Conservation (phyloP, 2,797 vertebrate genomes). For the Onychomys leucogaster region DNA sequence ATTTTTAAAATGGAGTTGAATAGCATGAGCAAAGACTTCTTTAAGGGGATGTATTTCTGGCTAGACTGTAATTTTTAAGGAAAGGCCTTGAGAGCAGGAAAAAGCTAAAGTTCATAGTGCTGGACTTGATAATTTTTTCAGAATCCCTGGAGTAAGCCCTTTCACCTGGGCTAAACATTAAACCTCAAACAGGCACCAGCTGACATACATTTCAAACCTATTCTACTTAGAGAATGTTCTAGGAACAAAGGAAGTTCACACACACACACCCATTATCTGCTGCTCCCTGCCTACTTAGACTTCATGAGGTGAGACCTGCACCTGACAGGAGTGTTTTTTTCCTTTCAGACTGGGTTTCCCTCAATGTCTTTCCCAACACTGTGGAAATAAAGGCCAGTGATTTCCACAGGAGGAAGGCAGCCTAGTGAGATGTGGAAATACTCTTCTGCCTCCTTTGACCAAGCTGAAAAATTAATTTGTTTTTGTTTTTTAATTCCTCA, state of each 20-base stretch:
- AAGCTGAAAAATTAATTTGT: background rate
- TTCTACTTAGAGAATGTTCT: conserved; percentile 26
- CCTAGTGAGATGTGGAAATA: background rate
- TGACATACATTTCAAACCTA: background rate
- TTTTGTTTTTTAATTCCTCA: background rate
- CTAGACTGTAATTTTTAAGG: conserved; percentile 39
- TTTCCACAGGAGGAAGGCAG: background rate
- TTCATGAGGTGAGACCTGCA: conserved; percentile 25
- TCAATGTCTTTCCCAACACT: conserved; percentile 34
- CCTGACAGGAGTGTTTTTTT: conserved; percentile 66
- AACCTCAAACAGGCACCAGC: background rate
- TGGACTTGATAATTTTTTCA: conserved; percentile 51
- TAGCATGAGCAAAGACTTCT: conserved; percentile 9
- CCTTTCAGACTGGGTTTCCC: conserved; percentile 65
- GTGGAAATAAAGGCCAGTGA: conserved; percentile 35
- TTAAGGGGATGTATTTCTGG: conserved; percentile 18
- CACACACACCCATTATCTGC: background rate
- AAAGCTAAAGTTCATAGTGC: conserved; percentile 47
- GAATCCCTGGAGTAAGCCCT: conserved; percentile 52
- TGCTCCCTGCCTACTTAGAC: background rate
- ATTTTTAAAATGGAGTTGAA: background rate
- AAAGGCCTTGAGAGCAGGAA: background rate
- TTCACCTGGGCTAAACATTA: conserved; percentile 50
- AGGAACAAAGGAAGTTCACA: background rate
- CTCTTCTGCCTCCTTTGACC: background rate